Percentiles rank a stretch among this genome's conserved stretches.
Evolutionary conservation across 2,113 vertebrate genomes (phyloP).

Genomic region (Platichthys flesus): DNA sequence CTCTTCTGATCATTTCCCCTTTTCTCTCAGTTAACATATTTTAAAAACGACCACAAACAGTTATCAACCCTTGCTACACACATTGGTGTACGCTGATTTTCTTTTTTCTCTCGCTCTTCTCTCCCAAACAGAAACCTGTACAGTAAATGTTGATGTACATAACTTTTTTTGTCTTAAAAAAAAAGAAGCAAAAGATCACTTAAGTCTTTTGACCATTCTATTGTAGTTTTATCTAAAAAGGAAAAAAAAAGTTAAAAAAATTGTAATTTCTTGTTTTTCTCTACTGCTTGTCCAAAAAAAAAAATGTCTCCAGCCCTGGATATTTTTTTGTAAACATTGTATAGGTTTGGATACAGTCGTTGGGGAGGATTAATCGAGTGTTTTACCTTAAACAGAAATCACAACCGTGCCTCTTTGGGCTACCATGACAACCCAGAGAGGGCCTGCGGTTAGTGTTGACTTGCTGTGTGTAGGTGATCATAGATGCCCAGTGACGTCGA

Average conservation of each 20-base stretch:
- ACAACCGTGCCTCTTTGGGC: conserved; percentile 54
- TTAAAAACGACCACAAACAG: conserved; percentile 61
- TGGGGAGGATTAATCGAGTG: conserved; percentile 53
- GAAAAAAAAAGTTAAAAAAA: conserved; percentile 67
- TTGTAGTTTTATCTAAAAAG: conserved; percentile 84
- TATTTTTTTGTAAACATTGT: conserved; percentile 70
- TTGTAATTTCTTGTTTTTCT: conserved; percentile 61
- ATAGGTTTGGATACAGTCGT: conserved; percentile 64
- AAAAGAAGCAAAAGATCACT: conserved; percentile 68
- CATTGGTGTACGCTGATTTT: conserved; percentile 54
- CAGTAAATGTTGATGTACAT: conserved; percentile 85
- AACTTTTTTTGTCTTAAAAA: conserved; percentile 78
- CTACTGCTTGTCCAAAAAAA: conserved; percentile 71
- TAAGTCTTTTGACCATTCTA: conserved; percentile 80
- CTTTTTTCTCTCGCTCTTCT: conserved; percentile 14
- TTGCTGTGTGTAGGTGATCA: conserved; percentile 19
- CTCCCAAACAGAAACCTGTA: conserved; percentile 71
- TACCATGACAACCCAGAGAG: conserved; percentile 8
- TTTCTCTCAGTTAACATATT: conserved; percentile 46
- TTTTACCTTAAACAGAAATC: conserved; percentile 36
- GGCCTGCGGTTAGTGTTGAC: conserved; percentile 35
- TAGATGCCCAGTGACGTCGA: conserved; percentile 17
- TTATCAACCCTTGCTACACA: conserved; percentile 58
- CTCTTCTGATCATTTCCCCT: conserved; percentile 33
- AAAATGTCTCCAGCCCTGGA: conserved; percentile 45